Percentiles rank a stretch among this genome's conserved stretches.
Evolutionary conservation across 1,140 invertebrate species (phyloP).

Genomic region (Trichogramma pretiosum): DNA sequence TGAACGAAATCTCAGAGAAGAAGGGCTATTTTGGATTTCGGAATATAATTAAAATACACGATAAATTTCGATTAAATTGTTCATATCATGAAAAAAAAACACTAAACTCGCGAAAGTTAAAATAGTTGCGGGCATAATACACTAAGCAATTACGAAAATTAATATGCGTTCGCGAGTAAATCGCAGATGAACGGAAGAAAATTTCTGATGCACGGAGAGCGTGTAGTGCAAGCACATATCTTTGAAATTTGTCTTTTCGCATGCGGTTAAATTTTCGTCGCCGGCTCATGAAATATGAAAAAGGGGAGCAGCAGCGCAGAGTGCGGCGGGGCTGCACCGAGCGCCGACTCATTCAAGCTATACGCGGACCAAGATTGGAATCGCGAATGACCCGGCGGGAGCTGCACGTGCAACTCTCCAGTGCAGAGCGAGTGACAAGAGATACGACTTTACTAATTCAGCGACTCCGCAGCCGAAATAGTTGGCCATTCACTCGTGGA

Average conservation of each 20-base stretch:
- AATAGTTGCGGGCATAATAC: not conserved
- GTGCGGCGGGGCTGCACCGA: not conserved
- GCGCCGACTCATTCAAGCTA: constrained; percentile 10
- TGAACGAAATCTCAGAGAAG: too few species aligned
- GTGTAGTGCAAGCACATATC: not conserved
- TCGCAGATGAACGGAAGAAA: not conserved
- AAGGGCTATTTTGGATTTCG: too few species aligned
- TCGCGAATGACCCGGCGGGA: constrained; percentile 9
- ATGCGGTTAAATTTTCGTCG: not conserved
- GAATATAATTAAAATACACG: too few species aligned
- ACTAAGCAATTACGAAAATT: not conserved
- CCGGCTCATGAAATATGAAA: constrained; percentile 4
- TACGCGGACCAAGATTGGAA: constrained; percentile 6
- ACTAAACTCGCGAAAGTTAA: too few species aligned
- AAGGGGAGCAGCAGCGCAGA: not conserved
- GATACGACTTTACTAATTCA: constrained; percentile 36
- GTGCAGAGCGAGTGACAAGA: constrained; percentile 22
- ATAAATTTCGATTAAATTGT: too few species aligned
- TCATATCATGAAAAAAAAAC: too few species aligned
- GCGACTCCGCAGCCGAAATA: constrained; percentile 28
- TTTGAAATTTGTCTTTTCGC: not conserved
- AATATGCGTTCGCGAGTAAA: not conserved
- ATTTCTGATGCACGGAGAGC: not conserved
- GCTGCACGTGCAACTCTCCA: not conserved
- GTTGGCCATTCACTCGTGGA: constrained; percentile 22